Evolutionary conservation across 2,113 vertebrate genomes (phyloP).

Genomic region (Cyprinodon brontotheroides): DNA sequence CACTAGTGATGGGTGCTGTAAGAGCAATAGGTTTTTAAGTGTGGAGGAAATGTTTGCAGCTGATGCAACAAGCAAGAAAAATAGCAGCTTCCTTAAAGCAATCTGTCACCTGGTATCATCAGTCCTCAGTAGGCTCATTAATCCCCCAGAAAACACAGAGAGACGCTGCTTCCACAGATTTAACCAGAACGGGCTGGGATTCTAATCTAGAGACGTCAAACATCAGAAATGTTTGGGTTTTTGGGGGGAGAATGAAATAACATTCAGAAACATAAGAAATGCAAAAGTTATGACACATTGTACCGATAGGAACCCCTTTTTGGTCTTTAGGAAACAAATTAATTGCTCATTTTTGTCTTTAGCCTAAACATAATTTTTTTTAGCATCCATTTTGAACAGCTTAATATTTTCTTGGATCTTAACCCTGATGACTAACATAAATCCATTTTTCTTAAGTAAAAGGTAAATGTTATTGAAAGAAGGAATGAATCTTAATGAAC

Average conservation of each 20-base stretch:
- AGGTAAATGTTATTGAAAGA: background rate
- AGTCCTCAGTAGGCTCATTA: background rate
- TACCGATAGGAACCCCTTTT: no score
- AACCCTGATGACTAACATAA: background rate
- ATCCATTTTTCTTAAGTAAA: background rate
- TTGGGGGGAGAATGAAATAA: background rate
- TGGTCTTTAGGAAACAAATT: no score
- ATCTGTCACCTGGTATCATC: constrained; percentile 21
- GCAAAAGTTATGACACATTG: no score
- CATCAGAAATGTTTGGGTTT: background rate
- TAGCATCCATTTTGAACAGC: no score
- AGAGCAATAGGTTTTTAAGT: background rate
- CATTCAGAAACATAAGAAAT: background rate
- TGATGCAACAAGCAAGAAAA: constrained; percentile 6
- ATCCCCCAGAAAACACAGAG: background rate
- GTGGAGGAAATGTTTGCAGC: constrained; percentile 14
- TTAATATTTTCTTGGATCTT: no score
- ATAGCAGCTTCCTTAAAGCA: constrained; percentile 15
- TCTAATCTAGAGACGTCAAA: background rate
- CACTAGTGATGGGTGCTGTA: background rate
- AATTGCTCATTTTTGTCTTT: no score
- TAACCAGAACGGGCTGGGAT: background rate
- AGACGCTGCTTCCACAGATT: background rate
- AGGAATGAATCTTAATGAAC: no score
- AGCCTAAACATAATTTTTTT: no score